Evolutionary conservation across 2,113 vertebrate genomes (phyloP).

Genomic region (Myrmecophaga tridactyla): DNA sequence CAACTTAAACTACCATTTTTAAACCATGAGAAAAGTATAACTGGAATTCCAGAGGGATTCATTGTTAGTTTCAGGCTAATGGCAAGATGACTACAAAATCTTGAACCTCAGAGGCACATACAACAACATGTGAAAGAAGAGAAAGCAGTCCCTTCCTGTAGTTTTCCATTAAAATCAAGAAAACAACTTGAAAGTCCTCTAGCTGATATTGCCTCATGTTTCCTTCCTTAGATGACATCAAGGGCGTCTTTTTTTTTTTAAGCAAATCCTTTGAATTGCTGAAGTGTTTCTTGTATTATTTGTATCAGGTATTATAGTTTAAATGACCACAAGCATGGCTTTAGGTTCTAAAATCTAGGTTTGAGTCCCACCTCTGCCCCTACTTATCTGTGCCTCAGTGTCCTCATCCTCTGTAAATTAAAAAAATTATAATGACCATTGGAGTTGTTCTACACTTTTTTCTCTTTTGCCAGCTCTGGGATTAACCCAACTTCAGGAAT

Average conservation of each 20-base stretch:
- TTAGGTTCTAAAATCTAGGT: neutral
- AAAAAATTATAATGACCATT: neutral
- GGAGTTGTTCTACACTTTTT: neutral
- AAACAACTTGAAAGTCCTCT: neutral
- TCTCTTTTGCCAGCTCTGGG: neutral
- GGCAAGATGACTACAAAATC: neutral
- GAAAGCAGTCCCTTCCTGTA: neutral
- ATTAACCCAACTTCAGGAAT: neutral
- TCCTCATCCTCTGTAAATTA: neutral
- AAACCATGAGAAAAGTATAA: neutral
- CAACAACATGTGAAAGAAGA: neutral
- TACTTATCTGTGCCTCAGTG: neutral
- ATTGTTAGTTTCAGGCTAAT: neutral
- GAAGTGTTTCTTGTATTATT: neutral
- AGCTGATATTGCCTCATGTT: neutral
- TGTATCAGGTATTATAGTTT: slow-evolving; percentile 8
- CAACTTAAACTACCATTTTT: neutral
- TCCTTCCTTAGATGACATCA: neutral
- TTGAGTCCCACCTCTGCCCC: neutral
- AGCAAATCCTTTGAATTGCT: neutral
- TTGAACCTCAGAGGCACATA: neutral
- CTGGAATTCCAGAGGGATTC: neutral
- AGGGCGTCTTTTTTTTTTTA: neutral
- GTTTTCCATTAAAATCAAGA: neutral
- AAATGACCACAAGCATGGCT: neutral